Base-by-base conservation (phyloP, 2,888 invertebrate genomes). In the Watsonalla cultraria region DNA sequence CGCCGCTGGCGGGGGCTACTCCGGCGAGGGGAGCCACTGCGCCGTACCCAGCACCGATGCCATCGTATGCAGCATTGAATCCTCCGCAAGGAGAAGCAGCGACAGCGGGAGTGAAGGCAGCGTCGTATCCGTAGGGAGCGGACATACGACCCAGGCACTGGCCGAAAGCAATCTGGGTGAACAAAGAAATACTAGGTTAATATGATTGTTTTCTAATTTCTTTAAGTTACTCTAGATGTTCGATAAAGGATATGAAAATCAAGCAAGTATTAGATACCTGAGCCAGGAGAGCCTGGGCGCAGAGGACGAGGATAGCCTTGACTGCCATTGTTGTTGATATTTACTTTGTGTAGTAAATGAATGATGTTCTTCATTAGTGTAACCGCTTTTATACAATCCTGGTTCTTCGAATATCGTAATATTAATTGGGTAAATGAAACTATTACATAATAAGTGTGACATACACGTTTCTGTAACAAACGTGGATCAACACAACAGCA, bases 211-310 rank as follows among this genome's bases (percentile, higher is more conserved):
- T n/a, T n/a, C n/a, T n/a, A n/a, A n/a, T n/a, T n/a, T n/a, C n/a
- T n/a, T n/a, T n/a, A n/a, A n/a, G n/a, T n/a, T n/a, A n/a, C n/a
- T n/a, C n/a, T n/a, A n/a, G n/a, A n/a, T n/a, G n/a, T n/a, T n/a
- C n/a, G n/a, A n/a, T n/a, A n/a, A n/a, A n/a, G n/a, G n/a, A n/a
- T n/a, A n/a, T n/a, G n/a, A n/a, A n/a, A n/a, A n/a, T n/a, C n/a
- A n/a, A n/a, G n/a, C n/a, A n/a, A n/a, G n/a, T n/a, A n/a, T n/a
- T n/a, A n/a, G n/a, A n/a, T n/a, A 61, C 61, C 54, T 62, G 55
- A 13, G 59, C 54, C 8, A 63, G 39, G 11, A 60, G 51, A n/a
- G 54, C 57, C 39, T 58, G 54, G 53, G 60, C 62, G 52, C 60
- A 60, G 6, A 59, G 46, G 7, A 54, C 51, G 11, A 62, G 24